A percentile compares a stretch with the other conserved stretches of the same genome.
These are phyloP conservation scores for Idaea aversata DNA, from an alignment of 2,888 invertebrate genomes.

Conservation along the genomic window DNA sequence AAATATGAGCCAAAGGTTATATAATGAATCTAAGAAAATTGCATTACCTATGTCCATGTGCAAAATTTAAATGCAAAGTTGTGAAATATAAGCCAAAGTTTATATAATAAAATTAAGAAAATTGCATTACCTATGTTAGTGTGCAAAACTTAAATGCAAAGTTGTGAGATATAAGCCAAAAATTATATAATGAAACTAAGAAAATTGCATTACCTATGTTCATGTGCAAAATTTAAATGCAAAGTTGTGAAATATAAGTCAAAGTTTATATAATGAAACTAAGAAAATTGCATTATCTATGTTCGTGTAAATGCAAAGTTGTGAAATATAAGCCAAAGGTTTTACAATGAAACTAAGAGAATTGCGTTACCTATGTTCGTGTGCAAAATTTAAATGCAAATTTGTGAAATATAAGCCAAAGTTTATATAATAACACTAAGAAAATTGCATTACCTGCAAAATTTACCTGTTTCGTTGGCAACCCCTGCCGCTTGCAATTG, in stretches of 20 bases:
- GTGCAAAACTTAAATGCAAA: slow-evolving; percentile 37
- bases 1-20: slow-evolving; percentile 17
- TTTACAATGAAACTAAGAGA: slow-evolving; percentile 17
- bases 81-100: slow-evolving; percentile 17
- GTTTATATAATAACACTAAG: slow-evolving; percentile 15
- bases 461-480: slow-evolving; percentile 42
- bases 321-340: slow-evolving; percentile 17
- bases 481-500: slow-evolving; percentile 46
- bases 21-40: slow-evolving; percentile 23
- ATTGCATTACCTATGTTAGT: slow-evolving; percentile 33
- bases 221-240: slow-evolving; percentile 39
- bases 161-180: slow-evolving; percentile 15
- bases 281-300: slow-evolving; percentile 30
- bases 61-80: slow-evolving; percentile 34
- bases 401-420: slow-evolving; percentile 15
- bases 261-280: slow-evolving; percentile 16
- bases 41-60: slow-evolving; percentile 32
- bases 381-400: slow-evolving; percentile 36
- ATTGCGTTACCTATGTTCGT: slow-evolving; percentile 33
- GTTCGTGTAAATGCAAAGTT: slow-evolving; percentile 12
- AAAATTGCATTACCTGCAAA: slow-evolving; percentile 36
- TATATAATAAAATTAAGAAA: slow-evolving; percentile 17
- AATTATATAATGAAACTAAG: slow-evolving; percentile 15
- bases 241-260: slow-evolving; percentile 15
- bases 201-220: slow-evolving; percentile 32